These are phyloP conservation scores for Rhynchonycteris naso DNA, from an alignment of 2,797 vertebrate genomes.

Conservation along the genomic window DNA sequence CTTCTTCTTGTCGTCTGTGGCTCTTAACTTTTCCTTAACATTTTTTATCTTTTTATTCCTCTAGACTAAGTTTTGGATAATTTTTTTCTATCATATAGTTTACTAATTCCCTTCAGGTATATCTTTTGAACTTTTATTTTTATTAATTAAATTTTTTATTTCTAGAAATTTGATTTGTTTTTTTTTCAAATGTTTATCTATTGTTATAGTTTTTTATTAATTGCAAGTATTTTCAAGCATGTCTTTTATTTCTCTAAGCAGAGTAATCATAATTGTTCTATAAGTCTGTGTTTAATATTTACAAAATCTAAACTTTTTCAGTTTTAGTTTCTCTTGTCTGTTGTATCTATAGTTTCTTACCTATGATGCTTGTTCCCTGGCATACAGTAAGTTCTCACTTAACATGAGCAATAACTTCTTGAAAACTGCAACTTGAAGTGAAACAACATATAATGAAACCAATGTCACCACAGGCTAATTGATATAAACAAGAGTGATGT, in stretches of 20 bases:
- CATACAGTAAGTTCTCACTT: background rate
- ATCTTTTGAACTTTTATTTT: background rate
- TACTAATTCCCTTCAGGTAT: background rate
- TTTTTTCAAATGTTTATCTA: conserved; percentile 41
- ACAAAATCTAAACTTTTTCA: background rate
- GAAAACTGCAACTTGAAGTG: background rate
- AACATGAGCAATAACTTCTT: background rate
- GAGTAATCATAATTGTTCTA: background rate
- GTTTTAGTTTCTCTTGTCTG: background rate
- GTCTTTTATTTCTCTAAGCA: conserved; percentile 33
- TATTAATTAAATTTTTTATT: conserved; percentile 36
- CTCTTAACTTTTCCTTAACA: background rate
- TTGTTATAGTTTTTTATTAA: conserved; percentile 1
- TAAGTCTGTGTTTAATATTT: background rate
- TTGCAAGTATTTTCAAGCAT: background rate
- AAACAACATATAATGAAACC: background rate
- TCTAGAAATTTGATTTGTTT: conserved; percentile 19
- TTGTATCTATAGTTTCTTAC: background rate
- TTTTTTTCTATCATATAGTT: conserved; percentile 26
- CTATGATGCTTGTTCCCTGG: background rate
- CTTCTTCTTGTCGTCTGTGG: background rate
- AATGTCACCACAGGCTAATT: background rate
- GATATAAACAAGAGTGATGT: background rate
- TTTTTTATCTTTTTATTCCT: background rate
- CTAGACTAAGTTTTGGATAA: background rate